phyloP scores from a whole-genome alignment of 2,888 invertebrate genomes.

The Lasioglossum malachurum region DNA sequence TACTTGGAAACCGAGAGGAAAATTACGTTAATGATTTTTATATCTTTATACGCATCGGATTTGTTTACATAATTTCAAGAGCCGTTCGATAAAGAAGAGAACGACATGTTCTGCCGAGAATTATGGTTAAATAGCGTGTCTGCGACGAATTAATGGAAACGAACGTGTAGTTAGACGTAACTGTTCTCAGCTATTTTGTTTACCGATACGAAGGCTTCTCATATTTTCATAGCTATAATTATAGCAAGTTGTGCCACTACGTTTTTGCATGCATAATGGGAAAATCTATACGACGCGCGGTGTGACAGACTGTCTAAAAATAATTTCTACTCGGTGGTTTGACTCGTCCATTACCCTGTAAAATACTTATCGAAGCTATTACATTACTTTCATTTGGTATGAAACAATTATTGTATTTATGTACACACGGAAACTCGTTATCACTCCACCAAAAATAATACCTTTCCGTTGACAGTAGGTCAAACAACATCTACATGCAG shows the following conservation, averaged over 20 bases:
- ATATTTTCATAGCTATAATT: conserved; percentile 16
- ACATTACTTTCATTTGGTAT: not conserved
- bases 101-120: not conserved
- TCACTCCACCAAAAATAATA: not conserved
- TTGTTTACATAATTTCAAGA: conserved; percentile 1
- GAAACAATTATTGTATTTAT: not conserved
- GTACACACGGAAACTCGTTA: not conserved
- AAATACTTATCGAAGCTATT: not conserved
- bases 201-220: conserved; percentile 27
- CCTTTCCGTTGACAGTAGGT: not conserved
- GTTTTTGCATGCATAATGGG: conserved; percentile 25
- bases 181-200: conserved; percentile 30
- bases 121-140: conserved; percentile 30
- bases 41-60: not conserved
- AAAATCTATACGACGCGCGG: conserved; percentile 25
- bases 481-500: not conserved
- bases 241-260: not conserved
- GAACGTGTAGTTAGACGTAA: conserved; percentile 30
- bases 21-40: not conserved
- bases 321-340: not conserved
- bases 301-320: conserved; percentile 4
- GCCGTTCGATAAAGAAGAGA: not conserved
- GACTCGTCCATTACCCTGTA: not conserved
- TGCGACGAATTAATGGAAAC: conserved; percentile 17
- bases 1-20: not conserved